phyloP scores from a whole-genome alignment of 1,140 invertebrate species.

The Drosophila pseudoobscura region DNA sequence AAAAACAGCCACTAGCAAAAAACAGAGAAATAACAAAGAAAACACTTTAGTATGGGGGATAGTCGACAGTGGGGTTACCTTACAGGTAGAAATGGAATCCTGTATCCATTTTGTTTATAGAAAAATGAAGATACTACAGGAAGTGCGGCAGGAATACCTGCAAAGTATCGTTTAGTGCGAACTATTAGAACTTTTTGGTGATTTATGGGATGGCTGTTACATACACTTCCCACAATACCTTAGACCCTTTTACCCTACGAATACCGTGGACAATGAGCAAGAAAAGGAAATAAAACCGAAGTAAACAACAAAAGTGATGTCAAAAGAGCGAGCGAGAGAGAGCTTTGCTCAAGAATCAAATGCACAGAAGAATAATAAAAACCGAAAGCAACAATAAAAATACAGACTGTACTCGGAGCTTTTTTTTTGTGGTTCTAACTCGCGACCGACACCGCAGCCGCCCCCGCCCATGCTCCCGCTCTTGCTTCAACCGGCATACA shows the following conservation, averaged over 20 bases:
- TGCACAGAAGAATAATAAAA: conserved; percentile 49
- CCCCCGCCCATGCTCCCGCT: conserved; percentile 13
- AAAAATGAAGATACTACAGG: too few species aligned
- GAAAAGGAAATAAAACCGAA: conserved; percentile 72
- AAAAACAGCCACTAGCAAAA: conserved; percentile 35
- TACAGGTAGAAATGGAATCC: too few species aligned
- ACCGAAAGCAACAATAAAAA: conserved; percentile 62
- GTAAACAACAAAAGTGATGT: conserved; percentile 81
- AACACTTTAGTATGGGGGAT: too few species aligned
- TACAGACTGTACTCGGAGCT: conserved; percentile 69
- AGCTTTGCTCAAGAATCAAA: conserved; percentile 77
- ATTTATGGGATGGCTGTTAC: too few species aligned
- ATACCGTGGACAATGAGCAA: conserved; percentile 41
- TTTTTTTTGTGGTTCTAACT: conserved; percentile 23
- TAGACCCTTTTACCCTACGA: conserved; percentile 10
- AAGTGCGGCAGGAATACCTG: too few species aligned
- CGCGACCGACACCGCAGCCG: neutral
- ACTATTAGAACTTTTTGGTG: too few species aligned
- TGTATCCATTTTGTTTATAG: too few species aligned
- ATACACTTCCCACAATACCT: too few species aligned
- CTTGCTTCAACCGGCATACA: conserved; percentile 23
- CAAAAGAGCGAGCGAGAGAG: conserved; percentile 47
- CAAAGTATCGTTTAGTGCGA: too few species aligned
- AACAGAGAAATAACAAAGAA: conserved; percentile 32
- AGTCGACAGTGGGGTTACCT: too few species aligned